These are phyloP conservation scores for Dipodomys merriami DNA, from an alignment of 2,113 vertebrate genomes.

Conservation along the genomic window DNA sequence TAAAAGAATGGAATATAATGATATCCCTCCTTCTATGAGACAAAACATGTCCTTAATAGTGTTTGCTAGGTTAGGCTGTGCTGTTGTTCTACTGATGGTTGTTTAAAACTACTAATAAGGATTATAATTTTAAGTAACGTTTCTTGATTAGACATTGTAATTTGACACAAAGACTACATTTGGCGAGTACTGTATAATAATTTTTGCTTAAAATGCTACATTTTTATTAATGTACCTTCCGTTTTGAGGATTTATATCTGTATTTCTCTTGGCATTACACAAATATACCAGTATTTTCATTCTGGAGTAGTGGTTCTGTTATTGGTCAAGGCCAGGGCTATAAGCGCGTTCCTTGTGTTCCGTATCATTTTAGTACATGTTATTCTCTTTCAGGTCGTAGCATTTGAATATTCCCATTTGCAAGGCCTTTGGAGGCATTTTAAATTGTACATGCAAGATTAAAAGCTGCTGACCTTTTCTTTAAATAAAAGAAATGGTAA, in stretches of 20 bases:
- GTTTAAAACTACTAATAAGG: slow-evolving; percentile 75
- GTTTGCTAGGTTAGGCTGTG: slow-evolving; percentile 77
- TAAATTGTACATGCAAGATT: slow-evolving; percentile 30
- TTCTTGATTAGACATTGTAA: slow-evolving; percentile 68
- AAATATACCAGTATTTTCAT: slow-evolving; percentile 83
- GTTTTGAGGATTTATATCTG: slow-evolving; percentile 80
- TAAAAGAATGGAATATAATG: slow-evolving; percentile 71
- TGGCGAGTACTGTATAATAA: slow-evolving; percentile 79
- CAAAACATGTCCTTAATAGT: slow-evolving; percentile 75
- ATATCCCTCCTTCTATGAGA: slow-evolving; percentile 72
- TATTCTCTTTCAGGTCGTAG: not conserved
- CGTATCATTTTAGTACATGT: not conserved
- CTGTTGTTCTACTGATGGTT: slow-evolving; percentile 71
- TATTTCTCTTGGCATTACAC: slow-evolving; percentile 82
- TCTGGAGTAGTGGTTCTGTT: slow-evolving; percentile 66
- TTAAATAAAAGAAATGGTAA: slow-evolving; percentile 6
- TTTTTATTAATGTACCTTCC: slow-evolving; percentile 80
- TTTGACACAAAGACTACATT: slow-evolving; percentile 73
- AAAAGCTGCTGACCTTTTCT: slow-evolving; percentile 29
- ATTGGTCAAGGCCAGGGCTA: not conserved
- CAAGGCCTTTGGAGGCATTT: slow-evolving; percentile 14
- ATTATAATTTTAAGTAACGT: slow-evolving; percentile 70
- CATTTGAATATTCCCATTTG: not conserved
- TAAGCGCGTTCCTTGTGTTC: not conserved
- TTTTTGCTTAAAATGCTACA: slow-evolving; percentile 78